Evolutionary conservation across 92 coral and sea anemone species (phyloP).

Genomic region (Plumapathes pennacea): DNA sequence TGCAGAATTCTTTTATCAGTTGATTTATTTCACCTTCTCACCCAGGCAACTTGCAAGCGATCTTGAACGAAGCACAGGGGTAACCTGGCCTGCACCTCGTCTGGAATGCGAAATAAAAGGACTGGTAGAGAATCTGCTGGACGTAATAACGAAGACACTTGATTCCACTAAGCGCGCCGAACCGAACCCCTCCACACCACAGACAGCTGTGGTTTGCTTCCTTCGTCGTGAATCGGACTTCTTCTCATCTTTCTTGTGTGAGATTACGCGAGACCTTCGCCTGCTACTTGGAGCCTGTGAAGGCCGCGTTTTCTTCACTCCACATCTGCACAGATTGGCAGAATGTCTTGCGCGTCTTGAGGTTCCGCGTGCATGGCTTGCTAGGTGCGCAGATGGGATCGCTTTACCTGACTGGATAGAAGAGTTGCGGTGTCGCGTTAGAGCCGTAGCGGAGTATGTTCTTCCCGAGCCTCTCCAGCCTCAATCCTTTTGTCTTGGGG

Average conservation of each 20-base stretch:
- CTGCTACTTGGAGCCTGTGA: conserved; percentile 47
- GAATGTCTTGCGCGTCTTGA: conserved; percentile 24
- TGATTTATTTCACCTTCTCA: background rate
- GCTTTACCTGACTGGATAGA: conserved; percentile 46
- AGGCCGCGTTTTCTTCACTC: conserved; percentile 59
- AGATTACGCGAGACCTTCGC: conserved; percentile 19
- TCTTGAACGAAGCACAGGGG: conserved; percentile 11
- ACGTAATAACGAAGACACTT: no score
- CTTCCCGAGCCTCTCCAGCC: conserved; percentile 29
- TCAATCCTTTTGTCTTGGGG: conserved; percentile 35
- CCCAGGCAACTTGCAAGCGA: conserved; percentile 3
- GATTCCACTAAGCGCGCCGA: no score
- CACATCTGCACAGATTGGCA: conserved; percentile 38
- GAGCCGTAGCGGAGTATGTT: conserved; percentile 30
- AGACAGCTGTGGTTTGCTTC: conserved; percentile 41
- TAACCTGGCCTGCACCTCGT: conserved; percentile 1
- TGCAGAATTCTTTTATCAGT: no score
- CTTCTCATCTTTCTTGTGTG: conserved; percentile 15
- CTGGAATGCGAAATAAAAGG: no score
- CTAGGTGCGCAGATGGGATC: conserved; percentile 1
- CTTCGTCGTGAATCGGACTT: conserved; percentile 44
- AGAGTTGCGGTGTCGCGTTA: conserved; percentile 8
- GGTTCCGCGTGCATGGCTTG: conserved; percentile 50
- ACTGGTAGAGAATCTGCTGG: no score
- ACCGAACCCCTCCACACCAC: no score